Conservation (phyloP, 1,140 invertebrate genomes). For the Brachionus koreanus region DNA sequence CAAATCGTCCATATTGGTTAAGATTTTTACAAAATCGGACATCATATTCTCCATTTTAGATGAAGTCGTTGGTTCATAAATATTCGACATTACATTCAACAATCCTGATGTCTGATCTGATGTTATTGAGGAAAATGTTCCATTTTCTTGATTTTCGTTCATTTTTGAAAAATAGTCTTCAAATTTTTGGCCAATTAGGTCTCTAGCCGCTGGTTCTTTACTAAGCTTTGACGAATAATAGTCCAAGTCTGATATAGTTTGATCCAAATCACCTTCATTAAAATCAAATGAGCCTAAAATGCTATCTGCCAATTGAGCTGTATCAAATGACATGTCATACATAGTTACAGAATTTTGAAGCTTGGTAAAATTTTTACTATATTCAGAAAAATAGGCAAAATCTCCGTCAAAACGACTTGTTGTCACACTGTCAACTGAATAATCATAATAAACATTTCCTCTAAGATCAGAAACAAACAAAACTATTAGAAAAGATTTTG, state of each 20-base stretch:
- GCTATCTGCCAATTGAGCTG: not conserved
- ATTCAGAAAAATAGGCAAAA: not conserved
- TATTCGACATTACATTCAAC: not conserved
- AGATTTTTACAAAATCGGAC: not conserved
- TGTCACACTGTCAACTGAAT: not conserved
- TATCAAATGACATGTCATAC: not conserved
- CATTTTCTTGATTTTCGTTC: not conserved
- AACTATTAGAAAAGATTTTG: not conserved
- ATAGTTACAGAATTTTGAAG: not conserved
- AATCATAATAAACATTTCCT: not conserved
- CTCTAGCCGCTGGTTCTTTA: not conserved
- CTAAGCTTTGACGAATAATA: slow-evolving; percentile 12
- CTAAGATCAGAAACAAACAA: not conserved
- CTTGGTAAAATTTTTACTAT: not conserved
- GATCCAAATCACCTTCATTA: not conserved
- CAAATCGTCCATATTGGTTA: not conserved
- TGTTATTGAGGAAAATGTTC: not conserved
- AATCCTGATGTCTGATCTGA: not conserved
- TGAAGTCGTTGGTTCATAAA: not conserved
- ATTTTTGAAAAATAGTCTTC: not conserved
- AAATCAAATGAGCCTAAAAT: not conserved
- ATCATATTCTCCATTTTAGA: not conserved
- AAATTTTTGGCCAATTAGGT: not conserved
- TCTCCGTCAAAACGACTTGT: not conserved
- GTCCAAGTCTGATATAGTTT: not conserved